Conservation (phyloP, 92 coral and sea anemone species). For the Zoanthus sociatus region DNA sequence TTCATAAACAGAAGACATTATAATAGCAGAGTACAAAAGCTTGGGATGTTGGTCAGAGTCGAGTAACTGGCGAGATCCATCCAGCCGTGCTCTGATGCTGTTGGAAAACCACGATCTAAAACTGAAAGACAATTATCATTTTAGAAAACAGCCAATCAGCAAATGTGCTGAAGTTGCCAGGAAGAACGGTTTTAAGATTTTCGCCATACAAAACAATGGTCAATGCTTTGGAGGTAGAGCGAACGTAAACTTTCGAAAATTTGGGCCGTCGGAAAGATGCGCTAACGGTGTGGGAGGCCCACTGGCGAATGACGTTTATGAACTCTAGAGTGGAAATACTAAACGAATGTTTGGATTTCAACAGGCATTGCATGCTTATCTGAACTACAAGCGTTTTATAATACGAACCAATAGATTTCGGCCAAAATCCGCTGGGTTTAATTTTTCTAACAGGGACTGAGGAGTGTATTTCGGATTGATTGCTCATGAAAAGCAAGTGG, state of each 20-base stretch:
- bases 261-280: slow-evolving; percentile 91
- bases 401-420: too few relatives aligned
- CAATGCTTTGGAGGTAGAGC: slow-evolving; percentile 90
- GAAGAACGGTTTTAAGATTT: slow-evolving; percentile 77
- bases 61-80: slow-evolving; percentile 82
- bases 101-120: slow-evolving; percentile 83
- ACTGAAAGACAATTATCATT: slow-evolving; percentile 73
- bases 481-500: too few relatives aligned
- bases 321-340: slow-evolving; percentile 39
- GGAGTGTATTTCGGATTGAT: too few relatives aligned
- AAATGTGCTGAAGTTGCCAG: slow-evolving; percentile 95
- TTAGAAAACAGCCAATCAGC: slow-evolving; percentile 89
- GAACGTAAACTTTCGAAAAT: slow-evolving; percentile 66
- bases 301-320: slow-evolving; percentile 92
- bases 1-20: slow-evolving; percentile 80
- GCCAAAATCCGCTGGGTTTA: too few relatives aligned
- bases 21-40: slow-evolving; percentile 91
- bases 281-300: slow-evolving; percentile 90
- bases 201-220: slow-evolving; percentile 97
- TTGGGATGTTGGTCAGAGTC: slow-evolving; percentile 99
- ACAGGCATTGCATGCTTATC: too few relatives aligned
- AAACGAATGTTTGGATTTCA: too few relatives aligned
- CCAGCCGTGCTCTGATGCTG: slow-evolving; percentile 77
- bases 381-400: too few relatives aligned
- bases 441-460: too few relatives aligned